Evolutionary conservation across 2,797 vertebrate species (phyloP).

Genomic region (Tapera naevia): DNA sequence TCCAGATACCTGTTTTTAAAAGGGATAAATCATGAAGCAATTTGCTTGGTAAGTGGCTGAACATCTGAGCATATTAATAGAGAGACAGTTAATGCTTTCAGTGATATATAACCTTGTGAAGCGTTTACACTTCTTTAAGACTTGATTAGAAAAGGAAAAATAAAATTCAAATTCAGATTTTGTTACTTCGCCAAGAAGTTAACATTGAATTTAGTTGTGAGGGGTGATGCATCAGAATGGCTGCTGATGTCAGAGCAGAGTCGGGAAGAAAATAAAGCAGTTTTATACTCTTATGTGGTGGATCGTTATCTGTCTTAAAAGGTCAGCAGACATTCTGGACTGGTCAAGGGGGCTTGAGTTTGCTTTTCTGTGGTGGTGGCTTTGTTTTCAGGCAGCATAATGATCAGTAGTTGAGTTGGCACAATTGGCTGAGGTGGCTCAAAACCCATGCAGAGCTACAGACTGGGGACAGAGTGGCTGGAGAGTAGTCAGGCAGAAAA

Average conservation of each 20-base stretch:
- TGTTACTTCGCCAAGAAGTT: neutral
- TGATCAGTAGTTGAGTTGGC: neutral
- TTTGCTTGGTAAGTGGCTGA: neutral
- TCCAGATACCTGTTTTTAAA: neutral
- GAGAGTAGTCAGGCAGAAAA: no score
- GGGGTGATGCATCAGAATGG: neutral
- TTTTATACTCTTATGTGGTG: neutral
- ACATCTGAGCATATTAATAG: neutral
- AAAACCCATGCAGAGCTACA: no score
- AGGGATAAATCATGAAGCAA: neutral
- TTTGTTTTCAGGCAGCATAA: neutral
- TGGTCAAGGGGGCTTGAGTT: neutral
- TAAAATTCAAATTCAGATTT: neutral
- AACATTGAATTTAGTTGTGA: accelerated
- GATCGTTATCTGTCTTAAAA: neutral
- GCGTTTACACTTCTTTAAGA: neutral
- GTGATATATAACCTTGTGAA: neutral
- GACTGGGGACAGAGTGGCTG: no score
- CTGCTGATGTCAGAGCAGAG: neutral
- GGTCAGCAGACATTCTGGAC: conserved; percentile 9
- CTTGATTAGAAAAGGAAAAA: neutral
- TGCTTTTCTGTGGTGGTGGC: neutral
- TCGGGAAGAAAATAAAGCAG: neutral
- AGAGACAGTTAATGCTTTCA: neutral
- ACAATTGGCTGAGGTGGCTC: neutral